A percentile compares a stretch with the other conserved stretches of the same genome.
phyloP scores from a whole-genome alignment of 2,888 invertebrate genomes.

The Dasypogon diadema region DNA sequence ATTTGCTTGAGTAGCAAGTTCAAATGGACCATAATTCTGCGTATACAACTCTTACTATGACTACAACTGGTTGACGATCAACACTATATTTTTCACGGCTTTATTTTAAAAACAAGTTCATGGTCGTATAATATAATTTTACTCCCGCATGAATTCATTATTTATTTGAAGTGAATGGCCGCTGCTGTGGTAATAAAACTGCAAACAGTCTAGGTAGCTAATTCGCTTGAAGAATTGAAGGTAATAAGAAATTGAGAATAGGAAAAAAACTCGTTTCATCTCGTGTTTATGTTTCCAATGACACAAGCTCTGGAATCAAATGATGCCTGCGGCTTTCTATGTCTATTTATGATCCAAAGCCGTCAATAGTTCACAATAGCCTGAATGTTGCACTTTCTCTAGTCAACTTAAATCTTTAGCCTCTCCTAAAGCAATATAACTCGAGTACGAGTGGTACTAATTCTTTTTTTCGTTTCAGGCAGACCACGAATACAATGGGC shows the following conservation, averaged over 20 bases:
- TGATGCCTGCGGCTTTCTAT: too few species aligned
- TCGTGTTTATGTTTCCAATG: too few species aligned
- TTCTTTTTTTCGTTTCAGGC: constrained; percentile 59
- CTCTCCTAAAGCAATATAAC: constrained; percentile 1
- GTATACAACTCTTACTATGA: too few species aligned
- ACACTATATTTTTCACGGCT: neutral
- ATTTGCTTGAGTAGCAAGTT: too few species aligned
- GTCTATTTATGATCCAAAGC: constrained; percentile 3
- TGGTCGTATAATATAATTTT: too few species aligned
- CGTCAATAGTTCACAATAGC: constrained; percentile 14
- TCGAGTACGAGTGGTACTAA: neutral
- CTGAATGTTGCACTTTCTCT: neutral
- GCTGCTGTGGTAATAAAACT: neutral
- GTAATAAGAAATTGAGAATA: too few species aligned
- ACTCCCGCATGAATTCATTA: too few species aligned
- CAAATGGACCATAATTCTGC: too few species aligned
- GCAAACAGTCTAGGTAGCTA: neutral
- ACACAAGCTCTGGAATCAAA: too few species aligned
- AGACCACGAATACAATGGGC: constrained; percentile 67
- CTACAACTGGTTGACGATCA: too few species aligned
- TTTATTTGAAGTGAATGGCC: too few species aligned
- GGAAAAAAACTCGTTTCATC: neutral
- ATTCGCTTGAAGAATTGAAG: neutral
- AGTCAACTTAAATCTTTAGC: neutral
- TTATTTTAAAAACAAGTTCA: constrained; percentile 26